Percentiles rank a stretch among this genome's conserved stretches.
Evolutionary conservation across 2,113 vertebrate genomes (phyloP).

Genomic region (Riparia riparia): DNA sequence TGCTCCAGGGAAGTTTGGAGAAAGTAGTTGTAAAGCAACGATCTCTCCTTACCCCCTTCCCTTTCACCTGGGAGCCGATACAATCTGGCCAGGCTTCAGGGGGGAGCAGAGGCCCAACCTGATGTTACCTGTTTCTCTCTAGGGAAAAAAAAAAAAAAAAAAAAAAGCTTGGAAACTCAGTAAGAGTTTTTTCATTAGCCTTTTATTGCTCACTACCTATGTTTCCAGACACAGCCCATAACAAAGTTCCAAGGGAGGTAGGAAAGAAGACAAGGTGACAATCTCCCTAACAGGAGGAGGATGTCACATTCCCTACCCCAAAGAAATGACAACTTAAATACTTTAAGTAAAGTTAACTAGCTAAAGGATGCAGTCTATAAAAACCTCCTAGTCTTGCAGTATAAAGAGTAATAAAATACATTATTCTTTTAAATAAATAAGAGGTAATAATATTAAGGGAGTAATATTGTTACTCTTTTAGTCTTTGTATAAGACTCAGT

Average conservation of each 20-base stretch:
- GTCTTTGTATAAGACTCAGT: background rate
- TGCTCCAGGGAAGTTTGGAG: too few relatives aligned
- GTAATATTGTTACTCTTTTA: background rate
- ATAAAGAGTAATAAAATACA: background rate
- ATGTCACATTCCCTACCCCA: fast-evolving
- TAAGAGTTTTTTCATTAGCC: background rate
- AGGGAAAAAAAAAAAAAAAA: background rate
- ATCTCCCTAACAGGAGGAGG: background rate
- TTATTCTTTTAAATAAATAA: background rate
- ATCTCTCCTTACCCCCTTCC: too few relatives aligned
- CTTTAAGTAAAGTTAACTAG: background rate
- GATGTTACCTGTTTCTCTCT: too few relatives aligned
- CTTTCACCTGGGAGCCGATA: too few relatives aligned
- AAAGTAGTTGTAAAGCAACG: too few relatives aligned
- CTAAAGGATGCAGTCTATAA: background rate
- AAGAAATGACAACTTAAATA: background rate
- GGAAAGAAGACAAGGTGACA: background rate
- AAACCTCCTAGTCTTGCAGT: background rate
- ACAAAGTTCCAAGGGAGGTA: background rate
- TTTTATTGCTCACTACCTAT: background rate
- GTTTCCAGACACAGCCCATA: background rate
- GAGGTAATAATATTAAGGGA: background rate
- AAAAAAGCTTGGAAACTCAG: background rate
- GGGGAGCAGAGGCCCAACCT: too few relatives aligned
- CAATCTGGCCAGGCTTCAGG: too few relatives aligned